Base-by-base conservation (phyloP, 1,140 invertebrate species). In the Asobara japonica region DNA sequence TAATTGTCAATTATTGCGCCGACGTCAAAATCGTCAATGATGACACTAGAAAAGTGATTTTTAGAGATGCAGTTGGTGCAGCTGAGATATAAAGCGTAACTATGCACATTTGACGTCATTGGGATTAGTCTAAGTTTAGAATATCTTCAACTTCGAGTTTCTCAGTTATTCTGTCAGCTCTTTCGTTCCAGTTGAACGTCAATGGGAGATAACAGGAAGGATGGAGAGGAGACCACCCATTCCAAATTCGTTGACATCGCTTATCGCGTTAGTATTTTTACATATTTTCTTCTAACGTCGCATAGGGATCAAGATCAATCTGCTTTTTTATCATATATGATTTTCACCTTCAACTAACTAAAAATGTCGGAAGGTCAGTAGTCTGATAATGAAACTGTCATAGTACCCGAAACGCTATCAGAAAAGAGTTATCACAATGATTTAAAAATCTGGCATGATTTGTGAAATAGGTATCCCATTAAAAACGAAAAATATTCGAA, bases 241-340 rank as follows among this genome's bases (percentile, higher is more conserved):
- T 65, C 80, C 22, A 65, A 56, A 70, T 80, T 83, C 62, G 76
- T 83, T 41, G 73, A 77, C 74, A 82, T 83, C 56, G 81, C 81
- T 41, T 83, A 81, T 78, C 72, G 70, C 62, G 82, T 83, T 74
- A 65, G 82, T 82, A 82, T 79, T 45, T 31, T 10, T 18, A 30
- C 22, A 71, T 51, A 18, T 20, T 36, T 36, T 36, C 31, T 18
- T 25, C 31, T 25, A 20, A 2, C 2, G 7, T 16, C 16, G 4
- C n/a, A 30, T 11, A 22, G 16, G 10, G n/a, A n/a, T n/a, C n/a
- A n/a, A 70, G 45, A 36, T 29, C n/a, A 33, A 67, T 29, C 22
- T 75, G 16, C 16, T 25, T 69, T 8, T 70, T 48, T 31, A 45
- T 56, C 71, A 48, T 48, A 31, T 38, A 11, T 1, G 20, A 30